Base-by-base conservation (phyloP, 1,140 invertebrate genomes). In the Hycleus phaleratus region DNA sequence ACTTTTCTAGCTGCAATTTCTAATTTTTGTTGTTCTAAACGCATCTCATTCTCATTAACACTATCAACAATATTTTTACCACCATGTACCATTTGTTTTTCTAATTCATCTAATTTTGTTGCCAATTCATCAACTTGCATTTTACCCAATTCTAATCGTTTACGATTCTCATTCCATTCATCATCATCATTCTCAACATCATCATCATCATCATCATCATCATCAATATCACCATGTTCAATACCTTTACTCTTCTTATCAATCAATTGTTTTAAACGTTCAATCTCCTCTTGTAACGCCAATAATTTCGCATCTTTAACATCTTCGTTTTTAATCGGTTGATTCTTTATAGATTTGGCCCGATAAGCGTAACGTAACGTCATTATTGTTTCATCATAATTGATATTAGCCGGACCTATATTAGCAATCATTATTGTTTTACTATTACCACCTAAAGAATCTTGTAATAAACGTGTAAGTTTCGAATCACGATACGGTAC, bases 401-500 rank as follows among this genome's bases (percentile, higher is more conserved):
- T 97, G 76, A 92, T 95, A 65, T 83, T 86, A 4, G 95, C 93
- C n/a, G 95, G 95, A 5, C 94, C 94, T 67, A 97, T 90, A 74
- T 95, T 96, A 11, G 95, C 94, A 26, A 97, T 91, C 94, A 97
- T 97, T 38, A 97, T 89, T 9, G 94, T 97, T 74, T 93, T 95
- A 43, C 93, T 92, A 79, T 97, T 97, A 7, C 94, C 94, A 59
- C 94, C 94, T 8, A 97, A 77, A 0, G 93, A 96, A 77, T 97
- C 93, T 78, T 97, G 93, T 46, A 97, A 77, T 38, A 97, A 78
- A 47, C 94, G 78, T 1, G 94, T 97, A 42, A 97, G 78, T 78
- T 97, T 97, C 3, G 92, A 95, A 73, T 97, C 93, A 72, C 94
- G 80, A 76, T 96, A 97, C 3, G 95, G 94, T 60, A 97, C 90